Evolutionary conservation across 2,888 invertebrate genomes (phyloP).

Genomic region (Cheilosia urbana): DNA sequence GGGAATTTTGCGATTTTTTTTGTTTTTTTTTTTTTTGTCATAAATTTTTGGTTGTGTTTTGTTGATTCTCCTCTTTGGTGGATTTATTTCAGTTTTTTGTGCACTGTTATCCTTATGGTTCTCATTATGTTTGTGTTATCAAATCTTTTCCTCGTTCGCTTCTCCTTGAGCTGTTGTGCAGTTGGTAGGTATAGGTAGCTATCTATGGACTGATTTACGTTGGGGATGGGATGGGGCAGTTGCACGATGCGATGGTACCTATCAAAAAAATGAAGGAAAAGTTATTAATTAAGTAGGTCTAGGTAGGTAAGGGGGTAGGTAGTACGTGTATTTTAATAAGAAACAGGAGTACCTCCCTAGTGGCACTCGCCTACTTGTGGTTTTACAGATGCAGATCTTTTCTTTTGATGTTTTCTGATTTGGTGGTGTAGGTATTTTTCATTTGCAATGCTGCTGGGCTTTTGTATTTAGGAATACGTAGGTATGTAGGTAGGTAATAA

Average conservation of each 20-base stretch:
- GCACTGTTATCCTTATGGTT: conserved; percentile 66
- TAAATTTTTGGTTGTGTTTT: conserved; percentile 9
- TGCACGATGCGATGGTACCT: not conserved
- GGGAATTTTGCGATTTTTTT: conserved; percentile 35
- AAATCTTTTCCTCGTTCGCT: conserved; percentile 42
- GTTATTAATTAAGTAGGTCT: conserved; percentile 50
- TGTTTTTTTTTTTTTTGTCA: conserved; percentile 7
- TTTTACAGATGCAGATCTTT: conserved; percentile 40
- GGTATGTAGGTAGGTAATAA: no score
- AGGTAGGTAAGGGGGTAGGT: not conserved
- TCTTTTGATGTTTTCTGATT: conserved; percentile 12
- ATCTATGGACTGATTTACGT: not conserved
- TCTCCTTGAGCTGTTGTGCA: conserved; percentile 15
- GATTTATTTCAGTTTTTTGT: conserved; percentile 63
- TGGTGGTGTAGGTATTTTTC: conserved; percentile 12
- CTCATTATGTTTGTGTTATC: conserved; percentile 41
- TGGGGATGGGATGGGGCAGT: not conserved
- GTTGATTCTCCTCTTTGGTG: conserved; percentile 48
- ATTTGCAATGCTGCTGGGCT: conserved; percentile 1
- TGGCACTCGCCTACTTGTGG: not conserved
- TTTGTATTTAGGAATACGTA: not conserved
- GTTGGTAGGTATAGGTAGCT: not conserved
- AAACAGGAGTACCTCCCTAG: not conserved
- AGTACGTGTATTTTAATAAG: not conserved
- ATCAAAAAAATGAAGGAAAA: conserved; percentile 27